Conservation (phyloP, 1,140 invertebrate species). For the Neodiprion lecontei region DNA sequence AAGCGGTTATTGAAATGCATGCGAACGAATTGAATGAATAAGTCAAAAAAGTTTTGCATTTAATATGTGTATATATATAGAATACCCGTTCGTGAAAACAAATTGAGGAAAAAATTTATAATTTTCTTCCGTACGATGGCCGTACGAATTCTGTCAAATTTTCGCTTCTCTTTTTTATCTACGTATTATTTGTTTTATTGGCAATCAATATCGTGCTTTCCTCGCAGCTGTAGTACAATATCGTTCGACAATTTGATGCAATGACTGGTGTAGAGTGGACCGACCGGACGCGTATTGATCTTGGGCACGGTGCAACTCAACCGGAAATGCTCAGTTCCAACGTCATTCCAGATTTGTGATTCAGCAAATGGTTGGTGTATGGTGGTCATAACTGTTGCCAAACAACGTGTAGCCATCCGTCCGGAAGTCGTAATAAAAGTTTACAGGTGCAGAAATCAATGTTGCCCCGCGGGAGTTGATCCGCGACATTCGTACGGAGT, state of each 20-base stretch:
- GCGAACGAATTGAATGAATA: too few relatives aligned
- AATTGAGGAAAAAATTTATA: neutral
- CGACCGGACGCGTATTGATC: conserved; percentile 6
- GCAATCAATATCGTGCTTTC: too few relatives aligned
- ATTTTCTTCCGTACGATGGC: neutral
- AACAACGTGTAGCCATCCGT: neutral
- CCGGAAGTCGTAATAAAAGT: neutral
- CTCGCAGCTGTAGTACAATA: neutral
- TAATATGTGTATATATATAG: neutral
- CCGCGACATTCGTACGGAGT: too few relatives aligned
- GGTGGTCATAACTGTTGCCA: neutral
- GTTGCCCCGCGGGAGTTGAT: too few relatives aligned
- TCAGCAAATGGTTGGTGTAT: neutral
- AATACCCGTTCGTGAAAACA: neutral
- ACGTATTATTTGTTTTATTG: too few relatives aligned
- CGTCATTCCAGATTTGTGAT: neutral
- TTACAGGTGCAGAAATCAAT: too few relatives aligned
- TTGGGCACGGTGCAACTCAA: neutral
- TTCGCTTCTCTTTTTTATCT: neutral
- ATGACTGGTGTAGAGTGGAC: neutral
- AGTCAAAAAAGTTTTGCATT: too few relatives aligned
- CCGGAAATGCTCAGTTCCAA: neutral
- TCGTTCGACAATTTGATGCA: neutral
- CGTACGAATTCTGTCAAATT: neutral
- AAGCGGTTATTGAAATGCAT: too few relatives aligned